Percentiles rank a stretch among this genome's conserved stretches.
These are phyloP conservation scores for Euplagia quadripunctaria DNA, from an alignment of 2,888 invertebrate genomes.

Conservation along the genomic window DNA sequence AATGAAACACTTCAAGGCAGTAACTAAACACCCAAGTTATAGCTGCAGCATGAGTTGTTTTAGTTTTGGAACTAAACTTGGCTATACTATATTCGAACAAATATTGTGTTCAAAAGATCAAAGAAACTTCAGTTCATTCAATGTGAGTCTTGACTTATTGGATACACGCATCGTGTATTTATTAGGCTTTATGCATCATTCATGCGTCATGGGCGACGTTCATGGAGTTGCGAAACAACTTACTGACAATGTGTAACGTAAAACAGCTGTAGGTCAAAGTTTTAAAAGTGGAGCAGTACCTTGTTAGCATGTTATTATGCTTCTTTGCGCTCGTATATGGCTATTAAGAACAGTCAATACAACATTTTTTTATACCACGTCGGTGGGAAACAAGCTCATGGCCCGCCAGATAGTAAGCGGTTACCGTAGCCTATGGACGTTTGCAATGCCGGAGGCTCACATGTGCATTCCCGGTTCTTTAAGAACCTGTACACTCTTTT, in stretches of 20 bases:
- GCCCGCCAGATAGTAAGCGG: too few relatives aligned
- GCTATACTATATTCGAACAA: background rate
- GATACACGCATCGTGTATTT: background rate
- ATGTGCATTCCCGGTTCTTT: too few relatives aligned
- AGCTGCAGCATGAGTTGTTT: too few relatives aligned
- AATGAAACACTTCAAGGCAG: too few relatives aligned
- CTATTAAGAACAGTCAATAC: background rate
- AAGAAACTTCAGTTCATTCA: background rate
- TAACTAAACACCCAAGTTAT: too few relatives aligned
- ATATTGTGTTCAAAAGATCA: background rate
- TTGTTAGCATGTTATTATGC: background rate
- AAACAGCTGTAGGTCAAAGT: conserved; percentile 10
- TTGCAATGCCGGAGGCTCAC: too few relatives aligned
- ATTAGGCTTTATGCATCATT: background rate
- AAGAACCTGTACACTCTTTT: too few relatives aligned
- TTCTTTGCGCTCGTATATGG: background rate
- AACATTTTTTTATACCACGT: too few relatives aligned
- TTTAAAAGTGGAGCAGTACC: background rate
- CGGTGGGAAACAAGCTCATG: too few relatives aligned
- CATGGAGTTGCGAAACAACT: conserved; percentile 1
- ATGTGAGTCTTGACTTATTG: conserved; percentile 3
- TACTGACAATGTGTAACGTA: conserved; percentile 2
- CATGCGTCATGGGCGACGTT: background rate
- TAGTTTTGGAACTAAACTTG: background rate
- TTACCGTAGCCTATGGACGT: too few relatives aligned